Evolutionary conservation across 2,113 vertebrate species (phyloP), one percentile per base, ranked within the genome.

Genomic region (Pseudorasbora parva): DNA sequence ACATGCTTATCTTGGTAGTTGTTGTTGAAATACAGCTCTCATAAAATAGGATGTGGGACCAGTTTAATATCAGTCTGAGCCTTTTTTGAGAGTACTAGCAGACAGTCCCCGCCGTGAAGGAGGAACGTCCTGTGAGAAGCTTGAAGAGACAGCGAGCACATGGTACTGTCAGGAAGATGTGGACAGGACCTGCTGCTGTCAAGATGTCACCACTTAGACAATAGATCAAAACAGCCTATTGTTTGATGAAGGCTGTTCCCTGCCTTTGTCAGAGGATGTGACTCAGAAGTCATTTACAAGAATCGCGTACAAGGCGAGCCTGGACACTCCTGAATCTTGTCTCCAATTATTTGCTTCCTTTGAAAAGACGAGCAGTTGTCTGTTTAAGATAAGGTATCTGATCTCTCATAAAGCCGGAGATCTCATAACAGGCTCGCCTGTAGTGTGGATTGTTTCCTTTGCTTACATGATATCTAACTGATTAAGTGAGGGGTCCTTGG

Each of bases 331-430:
- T 79, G 43, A n/a, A 69, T 64, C 57, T 62, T 73, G 37, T 68
- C 57, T 78, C 33, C 80, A 64, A 15, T 87, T 56, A 43, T 43
- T 72, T 72, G 75, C 76, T 77, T 71, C 60, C 69, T 77, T 77
- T 78, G 45, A 78, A 84, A 62, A 5, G 7, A 23, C 72, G 30
- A 33, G 79, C 37, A 45, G 79, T 84, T 76, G 82, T 87, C 81
- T 78, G 78, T 78, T 66, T 8, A 19, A 85, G 86, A 87, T 87
- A 87, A 85, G 83, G 74, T 87, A 82, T 49, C 78, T 56, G 30
- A 21, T 64, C 69, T 64, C 60, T 82, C 74, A 60, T 78, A 59
- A 76, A 76, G 73, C 47, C 3, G 27, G 49, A 51, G 72, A 51
- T 56, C 27, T 76, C 17, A 21, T 75, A 21, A 75, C 45, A 27